These are phyloP conservation scores for Peromyscus attwateri DNA, from an alignment of 2,797 vertebrate genomes.

Conservation along the genomic window DNA sequence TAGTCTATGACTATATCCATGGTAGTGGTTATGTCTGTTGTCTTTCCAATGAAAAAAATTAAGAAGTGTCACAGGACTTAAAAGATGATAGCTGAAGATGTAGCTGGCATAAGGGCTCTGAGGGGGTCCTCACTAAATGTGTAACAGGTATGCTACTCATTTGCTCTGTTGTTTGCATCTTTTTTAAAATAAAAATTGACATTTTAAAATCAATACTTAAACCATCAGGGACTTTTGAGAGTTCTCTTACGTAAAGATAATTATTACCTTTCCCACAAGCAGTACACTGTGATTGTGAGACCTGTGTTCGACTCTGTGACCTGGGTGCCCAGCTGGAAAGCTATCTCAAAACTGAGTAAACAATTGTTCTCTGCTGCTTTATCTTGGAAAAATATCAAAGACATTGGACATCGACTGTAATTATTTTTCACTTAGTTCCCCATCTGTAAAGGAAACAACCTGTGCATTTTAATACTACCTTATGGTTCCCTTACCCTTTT, in stretches of 20 bases:
- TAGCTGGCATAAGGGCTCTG: conserved; percentile 71
- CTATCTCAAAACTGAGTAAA: conserved; percentile 80
- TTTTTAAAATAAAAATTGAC: conserved; percentile 85
- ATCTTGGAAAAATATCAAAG: conserved; percentile 85
- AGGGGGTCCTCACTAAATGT: conserved; percentile 87
- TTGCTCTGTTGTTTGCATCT: conserved; percentile 88
- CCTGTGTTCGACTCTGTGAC: conserved; percentile 71
- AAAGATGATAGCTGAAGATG: conserved; percentile 76
- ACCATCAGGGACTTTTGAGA: conserved; percentile 74
- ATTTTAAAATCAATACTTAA: conserved; percentile 87
- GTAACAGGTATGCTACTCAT: conserved; percentile 88
- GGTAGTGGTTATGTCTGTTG: conserved; percentile 86
- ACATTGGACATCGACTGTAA: conserved; percentile 72
- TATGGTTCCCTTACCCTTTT: conserved; percentile 73
- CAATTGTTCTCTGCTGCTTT: conserved; percentile 83
- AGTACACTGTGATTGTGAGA: background rate
- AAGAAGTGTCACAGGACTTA: conserved; percentile 73
- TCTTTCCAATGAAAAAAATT: conserved; percentile 84
- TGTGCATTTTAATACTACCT: conserved; percentile 70
- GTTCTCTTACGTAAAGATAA: conserved; percentile 53
- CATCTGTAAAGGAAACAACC: conserved; percentile 74
- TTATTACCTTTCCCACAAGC: conserved; percentile 54
- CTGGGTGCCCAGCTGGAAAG: conserved; percentile 68
- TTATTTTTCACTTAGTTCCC: conserved; percentile 74
- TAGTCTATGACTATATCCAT: conserved; percentile 84